Evolutionary conservation across 2,888 invertebrate genomes (phyloP), one percentile per base, ranked within the genome.

Genomic region (Cabera pusaria): DNA sequence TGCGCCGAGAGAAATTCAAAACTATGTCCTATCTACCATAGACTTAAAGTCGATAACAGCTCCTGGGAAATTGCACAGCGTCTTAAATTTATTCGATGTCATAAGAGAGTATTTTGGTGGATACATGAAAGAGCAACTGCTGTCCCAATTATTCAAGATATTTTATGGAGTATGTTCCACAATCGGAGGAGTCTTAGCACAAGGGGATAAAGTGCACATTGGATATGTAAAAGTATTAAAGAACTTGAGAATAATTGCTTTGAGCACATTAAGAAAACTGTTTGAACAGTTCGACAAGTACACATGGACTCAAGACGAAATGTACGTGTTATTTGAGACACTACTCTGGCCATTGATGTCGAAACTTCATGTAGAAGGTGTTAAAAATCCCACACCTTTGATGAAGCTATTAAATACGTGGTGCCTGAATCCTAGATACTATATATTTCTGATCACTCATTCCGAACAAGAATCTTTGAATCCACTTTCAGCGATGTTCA

Each of bases 61-160:
- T 1, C 93, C 93, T 1, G 93, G 93, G 46, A 93, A 94, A 60
- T 76, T 97, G 14, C 93, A 94, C 55, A 95, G 96, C 67, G 91
- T 93, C 7, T 84, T 94, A 0, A 95, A 95, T 77, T 82, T 96
- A 6, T 80, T 96, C 35, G 92, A 93, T 48, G 91, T 95, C 2
- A 91, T 96, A 17, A 90, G 94, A 37, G 95, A 96, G 65, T 93
- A 96, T 68, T 94, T 97, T 58, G 96, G 95, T 0, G 94, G 94
- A 2, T 91, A 94, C 32, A 92, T 97, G 90, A 91, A 92, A 27
- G 85, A 91, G 1, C 80, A 90, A 26, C 84, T 95, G 29, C 76
- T 96, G 5, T 89, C 91, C 0, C 92, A 92, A 52, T 81, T 97
- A 22, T 80, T 97, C 0, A 93, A 94, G 56, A 85, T 97, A 29